Evolutionary conservation across 2,113 vertebrate species (phyloP).

Genomic region (Xiphophorus couchianus): DNA sequence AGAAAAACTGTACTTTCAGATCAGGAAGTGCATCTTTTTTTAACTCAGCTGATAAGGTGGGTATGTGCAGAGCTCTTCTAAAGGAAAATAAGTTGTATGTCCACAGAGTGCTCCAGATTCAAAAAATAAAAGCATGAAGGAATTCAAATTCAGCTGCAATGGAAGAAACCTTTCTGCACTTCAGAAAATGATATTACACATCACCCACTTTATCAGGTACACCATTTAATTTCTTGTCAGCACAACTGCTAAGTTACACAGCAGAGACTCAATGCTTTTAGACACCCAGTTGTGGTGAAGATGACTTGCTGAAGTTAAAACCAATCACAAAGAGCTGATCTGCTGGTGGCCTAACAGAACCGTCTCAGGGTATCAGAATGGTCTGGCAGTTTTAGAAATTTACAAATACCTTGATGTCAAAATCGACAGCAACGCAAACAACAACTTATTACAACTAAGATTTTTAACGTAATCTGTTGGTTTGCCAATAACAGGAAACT

Average conservation of each 20-base stretch:
- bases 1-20: background rate
- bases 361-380: background rate
- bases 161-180: background rate
- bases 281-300: background rate
- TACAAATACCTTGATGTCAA: background rate
- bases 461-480: no score
- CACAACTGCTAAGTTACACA: background rate
- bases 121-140: constrained; percentile 2
- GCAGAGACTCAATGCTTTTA: background rate
- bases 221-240: background rate
- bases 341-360: background rate
- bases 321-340: background rate
- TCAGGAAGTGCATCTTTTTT: background rate
- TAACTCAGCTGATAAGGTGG: background rate
- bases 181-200: background rate
- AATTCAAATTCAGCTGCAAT: constrained; percentile 9
- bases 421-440: background rate
- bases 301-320: background rate
- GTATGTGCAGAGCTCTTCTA: constrained; percentile 13
- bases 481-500: background rate
- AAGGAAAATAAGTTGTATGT: constrained; percentile 1
- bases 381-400: background rate
- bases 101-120: background rate
- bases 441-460: background rate
- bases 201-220: background rate